Evolutionary conservation across 1,140 invertebrate species (phyloP).

Genomic region (Heliothis virescens): DNA sequence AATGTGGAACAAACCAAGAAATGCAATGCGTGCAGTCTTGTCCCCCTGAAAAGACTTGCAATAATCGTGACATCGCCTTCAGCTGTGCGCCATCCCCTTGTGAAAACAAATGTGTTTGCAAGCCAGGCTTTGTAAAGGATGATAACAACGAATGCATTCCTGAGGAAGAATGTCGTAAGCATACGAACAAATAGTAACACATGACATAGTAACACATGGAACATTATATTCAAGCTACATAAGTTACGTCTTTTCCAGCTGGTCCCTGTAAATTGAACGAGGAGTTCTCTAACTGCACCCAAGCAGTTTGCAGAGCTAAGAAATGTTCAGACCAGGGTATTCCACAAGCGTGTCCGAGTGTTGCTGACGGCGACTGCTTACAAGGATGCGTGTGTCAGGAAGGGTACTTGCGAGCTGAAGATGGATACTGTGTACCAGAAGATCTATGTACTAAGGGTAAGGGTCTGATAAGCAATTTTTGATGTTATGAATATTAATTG

Average conservation of each 20-base stretch:
- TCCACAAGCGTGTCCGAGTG: not conserved
- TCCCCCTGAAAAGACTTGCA: too few relatives aligned
- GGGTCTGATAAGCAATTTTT: not conserved
- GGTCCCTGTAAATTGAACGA: not conserved
- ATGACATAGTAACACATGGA: too few relatives aligned
- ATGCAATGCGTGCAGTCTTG: too few relatives aligned
- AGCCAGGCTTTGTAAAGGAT: conserved; percentile 15
- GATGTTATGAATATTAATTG: too few relatives aligned
- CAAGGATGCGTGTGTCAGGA: conserved; percentile 24
- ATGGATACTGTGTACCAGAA: conserved; percentile 18
- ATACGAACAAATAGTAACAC: too few relatives aligned
- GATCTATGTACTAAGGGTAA: not conserved
- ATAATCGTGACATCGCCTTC: too few relatives aligned
- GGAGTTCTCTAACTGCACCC: not conserved
- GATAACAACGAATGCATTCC: conserved; percentile 38
- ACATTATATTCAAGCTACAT: too few relatives aligned
- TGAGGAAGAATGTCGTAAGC: conserved; percentile 20
- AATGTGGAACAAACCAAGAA: too few relatives aligned
- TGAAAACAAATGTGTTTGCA: conserved; percentile 39
- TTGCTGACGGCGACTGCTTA: not conserved
- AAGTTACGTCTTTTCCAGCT: not conserved
- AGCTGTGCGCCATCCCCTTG: not conserved
- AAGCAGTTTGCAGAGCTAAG: not conserved
- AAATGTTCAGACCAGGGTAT: not conserved
- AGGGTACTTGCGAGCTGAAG: not conserved